Base-by-base conservation (phyloP, 1,140 invertebrate genomes). In the Ceratina australensis region DNA sequence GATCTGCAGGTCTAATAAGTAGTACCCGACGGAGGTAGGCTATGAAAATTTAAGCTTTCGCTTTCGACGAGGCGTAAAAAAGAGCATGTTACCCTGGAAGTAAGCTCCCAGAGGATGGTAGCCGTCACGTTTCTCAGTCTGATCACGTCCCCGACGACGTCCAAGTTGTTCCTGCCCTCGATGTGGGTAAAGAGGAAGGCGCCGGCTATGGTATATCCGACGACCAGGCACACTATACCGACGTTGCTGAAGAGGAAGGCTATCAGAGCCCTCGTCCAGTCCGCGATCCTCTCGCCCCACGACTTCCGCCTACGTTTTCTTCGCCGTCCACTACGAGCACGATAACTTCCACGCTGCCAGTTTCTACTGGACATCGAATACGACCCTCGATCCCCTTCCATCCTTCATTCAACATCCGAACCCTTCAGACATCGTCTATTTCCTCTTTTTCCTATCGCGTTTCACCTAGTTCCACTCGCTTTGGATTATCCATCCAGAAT, bases 161-260 rank as follows among this genome's bases (percentile, higher is more conserved):
- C 85, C n/a, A 84, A 57, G 54, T 67, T 89, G 75, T 81, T 79
- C 52, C 91, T 92, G 47, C 94, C 94, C 87, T 96, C 96, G 79
- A 96, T 95, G 18, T 93, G 92, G 87, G 94, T 94, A 88, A 96
- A 96, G 88, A 96, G 95, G 86, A 96, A 95, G 2, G 95, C 95
- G 69, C 95, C 95, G 61, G 96, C 95, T 56, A 98, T 95, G n/a
- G 96, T 97, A 90, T 99, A 99, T 12, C 97, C 96, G 56, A 99
- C 95, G 52, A 99, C 97, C 56, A 99, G 94, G 67, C 95, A 95
- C 81, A 98, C 97, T 78, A 99, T 96, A 28, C 98, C 98, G 10
- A 99, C 95, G 92, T 98, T 98, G 88, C 97, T 98, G 93, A 99
- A 99, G 91, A 98, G 94, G 92, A 99, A 98, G 22, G 97, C 97